Evolutionary conservation across 2,797 vertebrate species (phyloP).

Genomic region (Phoeniculus purpureus): DNA sequence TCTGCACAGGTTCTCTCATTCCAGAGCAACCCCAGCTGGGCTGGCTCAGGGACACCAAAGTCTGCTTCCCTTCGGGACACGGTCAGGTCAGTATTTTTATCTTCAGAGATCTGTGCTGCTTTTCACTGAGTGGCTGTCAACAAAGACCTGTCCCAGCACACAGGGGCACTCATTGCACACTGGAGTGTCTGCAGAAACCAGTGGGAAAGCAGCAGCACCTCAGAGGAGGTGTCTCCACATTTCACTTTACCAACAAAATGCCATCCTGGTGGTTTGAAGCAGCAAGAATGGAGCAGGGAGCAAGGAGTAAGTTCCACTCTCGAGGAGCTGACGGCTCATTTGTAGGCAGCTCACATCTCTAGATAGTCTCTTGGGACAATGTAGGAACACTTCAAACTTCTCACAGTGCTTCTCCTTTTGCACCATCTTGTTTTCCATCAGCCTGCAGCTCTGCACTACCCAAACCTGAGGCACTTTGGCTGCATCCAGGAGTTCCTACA

Average conservation of each 20-base stretch:
- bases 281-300: neutral
- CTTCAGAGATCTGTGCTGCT: neutral
- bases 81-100: neutral
- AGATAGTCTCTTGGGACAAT: fast-evolving
- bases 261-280: neutral
- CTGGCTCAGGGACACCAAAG: neutral
- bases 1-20: neutral
- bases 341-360: neutral
- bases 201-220: neutral
- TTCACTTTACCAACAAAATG: neutral
- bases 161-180: neutral
- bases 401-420: neutral
- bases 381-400: neutral
- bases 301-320: neutral
- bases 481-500: neutral
- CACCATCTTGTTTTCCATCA: neutral
- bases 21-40: neutral
- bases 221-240: neutral
- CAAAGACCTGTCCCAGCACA: neutral
- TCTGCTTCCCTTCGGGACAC: neutral
- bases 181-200: neutral
- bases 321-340: neutral
- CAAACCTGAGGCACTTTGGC: fast-evolving
- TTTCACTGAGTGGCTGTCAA: neutral
- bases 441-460: neutral